These are phyloP conservation scores for Urophycis tenuis DNA, from an alignment of 2,797 vertebrate species.

Conservation along the genomic window DNA sequence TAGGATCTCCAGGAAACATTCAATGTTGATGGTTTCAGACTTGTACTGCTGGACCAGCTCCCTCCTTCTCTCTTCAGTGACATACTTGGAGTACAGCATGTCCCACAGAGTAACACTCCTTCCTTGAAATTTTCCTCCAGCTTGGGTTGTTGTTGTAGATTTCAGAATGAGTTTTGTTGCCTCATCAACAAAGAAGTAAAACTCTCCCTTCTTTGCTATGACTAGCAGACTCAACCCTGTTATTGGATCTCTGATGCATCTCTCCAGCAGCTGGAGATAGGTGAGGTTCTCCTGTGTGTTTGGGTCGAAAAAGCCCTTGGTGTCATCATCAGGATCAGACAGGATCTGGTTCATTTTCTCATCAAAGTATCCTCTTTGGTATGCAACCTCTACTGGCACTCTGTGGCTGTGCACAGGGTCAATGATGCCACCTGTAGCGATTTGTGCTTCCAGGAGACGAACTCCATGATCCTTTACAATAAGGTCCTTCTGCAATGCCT, in stretches of 20 bases:
- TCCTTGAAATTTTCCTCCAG: conserved; percentile 51
- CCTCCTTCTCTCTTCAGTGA: conserved; percentile 59
- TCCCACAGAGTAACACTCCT: conserved; percentile 64
- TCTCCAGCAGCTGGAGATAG: conserved; percentile 72
- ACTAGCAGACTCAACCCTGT: conserved; percentile 48
- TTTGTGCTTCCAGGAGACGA: conserved; percentile 50
- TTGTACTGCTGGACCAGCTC: conserved; percentile 63
- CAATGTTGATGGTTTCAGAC: conserved; percentile 38
- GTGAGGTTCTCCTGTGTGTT: conserved; percentile 79
- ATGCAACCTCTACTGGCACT: conserved; percentile 71
- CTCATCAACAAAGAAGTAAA: conserved; percentile 41
- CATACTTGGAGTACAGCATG: conserved; percentile 69
- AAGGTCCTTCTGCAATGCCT: conserved; percentile 34
- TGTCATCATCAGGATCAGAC: conserved; percentile 66
- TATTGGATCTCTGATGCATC: conserved; percentile 56
- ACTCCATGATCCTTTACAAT: conserved; percentile 35
- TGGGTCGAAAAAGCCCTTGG: conserved; percentile 78
- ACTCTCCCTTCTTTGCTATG: conserved; percentile 43
- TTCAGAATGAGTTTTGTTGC: conserved; percentile 42
- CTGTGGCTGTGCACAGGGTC: conserved; percentile 71
- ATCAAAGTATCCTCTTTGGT: conserved; percentile 69
- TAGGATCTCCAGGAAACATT: conserved; percentile 56
- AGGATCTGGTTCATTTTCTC: conserved; percentile 69
- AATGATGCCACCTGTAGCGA: conserved; percentile 70
- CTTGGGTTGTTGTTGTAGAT: conserved; percentile 40